Evolutionary conservation across 2,113 vertebrate genomes (phyloP).

Genomic region (Morone saxatilis): DNA sequence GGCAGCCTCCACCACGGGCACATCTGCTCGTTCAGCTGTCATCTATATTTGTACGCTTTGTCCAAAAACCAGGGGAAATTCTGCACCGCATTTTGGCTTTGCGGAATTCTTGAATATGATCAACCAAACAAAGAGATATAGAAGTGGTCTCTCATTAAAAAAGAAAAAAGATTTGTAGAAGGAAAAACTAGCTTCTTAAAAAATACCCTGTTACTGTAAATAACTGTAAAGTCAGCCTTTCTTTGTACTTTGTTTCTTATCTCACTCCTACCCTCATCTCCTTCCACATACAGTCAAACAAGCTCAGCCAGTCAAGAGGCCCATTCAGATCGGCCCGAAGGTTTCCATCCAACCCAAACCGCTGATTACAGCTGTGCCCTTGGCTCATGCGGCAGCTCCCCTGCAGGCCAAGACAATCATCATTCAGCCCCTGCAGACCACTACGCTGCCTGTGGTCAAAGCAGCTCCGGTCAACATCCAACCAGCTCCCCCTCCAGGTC

Average conservation of each 20-base stretch:
- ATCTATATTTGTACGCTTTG: neutral
- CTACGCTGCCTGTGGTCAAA: conserved; percentile 88
- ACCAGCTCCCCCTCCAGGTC: conserved; percentile 89
- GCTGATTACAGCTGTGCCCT: conserved; percentile 88
- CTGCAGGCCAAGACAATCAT: conserved; percentile 92
- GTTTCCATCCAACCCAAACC: conserved; percentile 92
- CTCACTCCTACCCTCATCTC: neutral
- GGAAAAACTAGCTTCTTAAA: neutral
- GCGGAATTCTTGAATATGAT: neutral
- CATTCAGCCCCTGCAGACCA: conserved; percentile 90
- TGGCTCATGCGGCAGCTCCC: conserved; percentile 81
- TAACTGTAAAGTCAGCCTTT: neutral
- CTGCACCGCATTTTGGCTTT: neutral
- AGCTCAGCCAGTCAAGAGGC: conserved; percentile 81
- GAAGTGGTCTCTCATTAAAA: neutral
- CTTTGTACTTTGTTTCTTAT: conserved; percentile 1
- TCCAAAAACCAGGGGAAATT: neutral
- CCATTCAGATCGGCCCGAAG: conserved; percentile 85
- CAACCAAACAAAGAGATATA: neutral
- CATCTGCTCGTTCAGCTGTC: conserved; percentile 5
- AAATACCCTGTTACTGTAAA: neutral
- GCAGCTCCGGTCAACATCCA: conserved; percentile 88
- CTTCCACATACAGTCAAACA: conserved; percentile 80
- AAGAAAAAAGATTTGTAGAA: neutral
- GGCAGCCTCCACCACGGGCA: neutral